These are phyloP conservation scores for Rhombomys opimus DNA, from an alignment of 2,113 vertebrate species.

Conservation along the genomic window DNA sequence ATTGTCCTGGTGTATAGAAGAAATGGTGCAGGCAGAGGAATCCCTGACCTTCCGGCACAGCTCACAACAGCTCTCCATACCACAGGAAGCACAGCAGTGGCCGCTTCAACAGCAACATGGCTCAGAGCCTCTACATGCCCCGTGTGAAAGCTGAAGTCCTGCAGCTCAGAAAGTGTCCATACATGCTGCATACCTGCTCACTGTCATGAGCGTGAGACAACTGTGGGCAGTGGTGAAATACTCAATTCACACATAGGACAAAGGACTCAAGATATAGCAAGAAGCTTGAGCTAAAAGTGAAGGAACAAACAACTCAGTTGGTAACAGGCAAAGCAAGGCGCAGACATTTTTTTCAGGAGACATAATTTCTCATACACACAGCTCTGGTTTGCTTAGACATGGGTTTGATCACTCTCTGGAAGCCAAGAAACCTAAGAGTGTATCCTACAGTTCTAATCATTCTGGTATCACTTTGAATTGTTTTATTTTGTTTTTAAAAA, in stretches of 20 bases:
- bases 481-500: neutral
- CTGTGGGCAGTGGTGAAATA: neutral
- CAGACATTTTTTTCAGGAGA: neutral
- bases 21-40: neutral
- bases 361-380: neutral
- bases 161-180: neutral
- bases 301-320: neutral
- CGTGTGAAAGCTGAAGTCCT: neutral
- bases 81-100: neutral
- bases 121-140: neutral
- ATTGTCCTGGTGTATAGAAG: neutral
- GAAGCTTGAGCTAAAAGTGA: neutral
- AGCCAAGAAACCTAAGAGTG: neutral
- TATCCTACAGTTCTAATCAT: neutral
- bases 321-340: neutral
- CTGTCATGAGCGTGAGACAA: neutral
- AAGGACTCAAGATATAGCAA: neutral
- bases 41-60: neutral
- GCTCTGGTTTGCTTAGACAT: neutral
- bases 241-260: neutral
- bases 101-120: neutral
- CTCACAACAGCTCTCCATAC: neutral
- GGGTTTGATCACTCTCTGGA: neutral
- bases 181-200: neutral
- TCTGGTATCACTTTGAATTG: neutral